Base-by-base conservation (phyloP, 2,113 vertebrate genomes). In the Ictalurus furcatus region DNA sequence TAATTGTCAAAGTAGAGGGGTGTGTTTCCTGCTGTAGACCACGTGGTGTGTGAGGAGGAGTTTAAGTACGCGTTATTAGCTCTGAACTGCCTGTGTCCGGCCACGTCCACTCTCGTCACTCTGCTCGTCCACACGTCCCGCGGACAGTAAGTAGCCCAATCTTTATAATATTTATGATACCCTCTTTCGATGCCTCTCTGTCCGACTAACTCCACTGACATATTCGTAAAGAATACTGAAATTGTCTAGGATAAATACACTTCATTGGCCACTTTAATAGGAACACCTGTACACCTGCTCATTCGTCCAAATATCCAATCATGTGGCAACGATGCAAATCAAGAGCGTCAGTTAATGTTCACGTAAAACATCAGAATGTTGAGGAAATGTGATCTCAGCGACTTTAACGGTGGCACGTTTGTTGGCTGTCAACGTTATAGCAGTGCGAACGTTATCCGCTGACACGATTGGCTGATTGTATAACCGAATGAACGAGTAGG, bases 1-100 rank as follows among this genome's bases (percentile, higher is more conserved):
- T 67, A 65, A 78, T 37, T 16, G 52, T 73, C 21, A 73, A 56
- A 89, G 58, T 54, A 59, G 61, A 89, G 58, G 37, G 58, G 65
- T 63, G 44, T 83, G 59, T 90, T 86, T 91, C 63, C 73, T 61
- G 16, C 74, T 54, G n/a, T 74, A 99, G 98, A 99, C 96, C 98
- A 99, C n/a, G 98, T 99, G 88, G 98, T 99, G 84, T 99, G 98
- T 94, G 98, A 99, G 95, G 98, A 99, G 90, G 98, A 99, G 93
- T 98, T 99, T 94, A 99, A 99, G 90, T 99, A 98, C 21, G 98
- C 98, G 90, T 97, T 99, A 97, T 93, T 99, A 95, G 98, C 98
- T 92, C 96, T 99, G 90, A 99, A 99, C 92, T 99, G 98, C 84
- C 96, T 99, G 92, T 99, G 98, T 89, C 98, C 98, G 58, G 98